Evolutionary conservation across 2,888 invertebrate genomes (phyloP), one percentile per base, ranked within the genome.

Genomic region (Lithosia quadra): DNA sequence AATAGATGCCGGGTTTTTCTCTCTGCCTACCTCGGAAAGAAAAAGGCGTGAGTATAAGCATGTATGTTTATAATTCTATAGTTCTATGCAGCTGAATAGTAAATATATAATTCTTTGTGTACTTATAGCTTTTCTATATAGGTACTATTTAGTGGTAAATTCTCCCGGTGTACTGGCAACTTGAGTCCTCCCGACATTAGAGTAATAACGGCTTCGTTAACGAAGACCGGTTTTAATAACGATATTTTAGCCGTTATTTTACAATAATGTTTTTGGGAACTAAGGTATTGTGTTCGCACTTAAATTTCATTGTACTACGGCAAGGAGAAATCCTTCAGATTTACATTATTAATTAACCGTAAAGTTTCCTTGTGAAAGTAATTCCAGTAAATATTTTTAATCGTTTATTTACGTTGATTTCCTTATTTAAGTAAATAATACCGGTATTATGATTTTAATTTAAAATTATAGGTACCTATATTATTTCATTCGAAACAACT

Each of bases 241-340:
- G 63, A 77, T 78, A 80, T 80, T 75, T 78, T 77, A 72, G 67
- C 76, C 65, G 67, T 76, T 78, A 79, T 74, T 79, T 80, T 75
- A 71, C 69, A 72, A 77, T 72, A 67, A 76, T 74, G 65, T 68
- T 76, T 72, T 74, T 49, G 70, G 72, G 67, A 70, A 72, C 67
- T 33, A 68, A 73, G 69, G 66, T 75, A 77, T 80, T 78, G 59
- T 71, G 68, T 71, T 75, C 66, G 39, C 69, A 78, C 67, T 77
- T 75, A 67, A 67, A 79, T 79, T 78, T 72, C 58, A 61, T 57
- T 68, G 58, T 71, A 80, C 36, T 69, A 69, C 63, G 69, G 66
- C 72, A 71, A 66, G 55, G 56, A 53, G 56, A 53, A 64, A 65
- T 72, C 64, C 59, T 72, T 67, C 55, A 62, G 49, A 71, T 77